Percentiles rank a stretch among this genome's conserved stretches.
These are phyloP conservation scores for Acleris laterana DNA, from an alignment of 2,888 invertebrate species.

Conservation along the genomic window DNA sequence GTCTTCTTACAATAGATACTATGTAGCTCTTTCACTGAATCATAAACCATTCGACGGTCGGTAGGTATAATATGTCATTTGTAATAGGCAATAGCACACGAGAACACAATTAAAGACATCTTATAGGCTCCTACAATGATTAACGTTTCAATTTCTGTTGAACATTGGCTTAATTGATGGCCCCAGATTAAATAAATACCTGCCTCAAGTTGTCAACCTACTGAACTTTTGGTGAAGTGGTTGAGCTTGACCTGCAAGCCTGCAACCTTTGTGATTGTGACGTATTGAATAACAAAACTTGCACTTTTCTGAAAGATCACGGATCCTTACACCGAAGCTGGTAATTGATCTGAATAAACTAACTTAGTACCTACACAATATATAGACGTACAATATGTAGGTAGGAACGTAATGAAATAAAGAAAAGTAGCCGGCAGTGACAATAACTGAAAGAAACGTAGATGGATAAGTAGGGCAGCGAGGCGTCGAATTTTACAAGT, in stretches of 20 bases:
- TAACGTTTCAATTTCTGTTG: conserved; percentile 18
- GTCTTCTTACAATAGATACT: background rate
- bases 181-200: conserved; percentile 15
- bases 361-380: too few species aligned
- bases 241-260: conserved; percentile 67
- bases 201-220: conserved; percentile 40
- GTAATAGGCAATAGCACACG: background rate
- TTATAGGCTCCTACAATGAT: conserved; percentile 4
- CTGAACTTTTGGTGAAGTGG: conserved; percentile 47
- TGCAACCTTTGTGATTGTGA: conserved; percentile 62
- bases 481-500: conserved; percentile 63
- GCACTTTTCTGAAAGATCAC: background rate
- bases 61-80: background rate
- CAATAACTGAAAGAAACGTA: conserved; percentile 40
- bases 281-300: conserved; percentile 27
- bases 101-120: conserved; percentile 3
- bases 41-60: background rate
- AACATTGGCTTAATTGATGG: conserved; percentile 13
- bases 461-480: conserved; percentile 54
- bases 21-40: background rate
- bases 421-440: too few species aligned
- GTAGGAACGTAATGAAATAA: too few species aligned
- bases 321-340: background rate
- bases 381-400: too few species aligned
- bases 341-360: background rate